phyloP scores from a whole-genome alignment of 1,140 invertebrate genomes.

The Leptonema lineaticorne region DNA sequence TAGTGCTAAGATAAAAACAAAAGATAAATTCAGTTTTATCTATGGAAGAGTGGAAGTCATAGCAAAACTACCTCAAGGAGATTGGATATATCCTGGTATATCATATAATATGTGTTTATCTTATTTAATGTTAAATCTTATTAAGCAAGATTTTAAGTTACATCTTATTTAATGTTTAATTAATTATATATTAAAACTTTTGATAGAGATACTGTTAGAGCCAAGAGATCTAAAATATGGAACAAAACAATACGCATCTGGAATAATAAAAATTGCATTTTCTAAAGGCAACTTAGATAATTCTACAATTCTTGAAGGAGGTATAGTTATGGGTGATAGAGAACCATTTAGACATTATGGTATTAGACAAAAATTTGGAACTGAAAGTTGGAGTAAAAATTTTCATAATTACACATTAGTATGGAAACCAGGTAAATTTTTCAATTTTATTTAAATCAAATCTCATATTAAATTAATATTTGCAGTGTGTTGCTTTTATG shows the following conservation, averaged over 20 bases:
- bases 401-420: conserved; percentile 66
- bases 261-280: conserved; percentile 55
- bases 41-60: conserved; percentile 75
- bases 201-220: conserved; percentile 61
- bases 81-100: conserved; percentile 77
- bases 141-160: too few species aligned
- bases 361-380: conserved; percentile 48
- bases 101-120: too few species aligned
- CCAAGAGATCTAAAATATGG: conserved; percentile 58
- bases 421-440: conserved; percentile 67
- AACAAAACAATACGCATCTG: conserved; percentile 54
- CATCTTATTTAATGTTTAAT: conserved; percentile 8
- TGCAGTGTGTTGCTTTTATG: too few species aligned
- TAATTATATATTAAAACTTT: too few species aligned
- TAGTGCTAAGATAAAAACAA: conserved; percentile 68
- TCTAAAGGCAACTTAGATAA: conserved; percentile 51
- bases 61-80: conserved; percentile 73
- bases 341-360: conserved; percentile 48
- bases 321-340: conserved; percentile 47
- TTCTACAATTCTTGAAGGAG: conserved; percentile 50
- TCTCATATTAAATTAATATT: too few species aligned
- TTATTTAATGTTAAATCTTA: too few species aligned
- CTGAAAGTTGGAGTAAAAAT: conserved; percentile 59
- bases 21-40: conserved; percentile 64
- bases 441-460: conserved; percentile 8